Evolutionary conservation across 1,140 invertebrate genomes (phyloP).

Genomic region (Atta texana): DNA sequence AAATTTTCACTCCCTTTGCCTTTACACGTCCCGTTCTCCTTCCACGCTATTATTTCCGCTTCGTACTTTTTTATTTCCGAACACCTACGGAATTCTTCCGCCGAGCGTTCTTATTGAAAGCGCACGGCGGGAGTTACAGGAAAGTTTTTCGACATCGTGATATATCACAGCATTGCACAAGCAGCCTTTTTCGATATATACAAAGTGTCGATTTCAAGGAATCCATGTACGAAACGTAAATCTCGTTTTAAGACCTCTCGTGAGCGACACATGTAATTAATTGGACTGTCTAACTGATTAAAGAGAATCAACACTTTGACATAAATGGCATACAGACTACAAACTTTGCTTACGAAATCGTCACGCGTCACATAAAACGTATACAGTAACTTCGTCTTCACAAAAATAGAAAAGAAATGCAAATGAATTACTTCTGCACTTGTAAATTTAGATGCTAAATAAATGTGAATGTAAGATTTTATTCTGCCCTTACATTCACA

Average conservation of each 20-base stretch:
- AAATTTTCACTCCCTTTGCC: constrained; percentile 65
- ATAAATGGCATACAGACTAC: neutral
- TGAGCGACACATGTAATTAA: constrained; percentile 49
- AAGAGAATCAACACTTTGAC: constrained; percentile 35
- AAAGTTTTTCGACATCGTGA: constrained; percentile 60
- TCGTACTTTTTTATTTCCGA: constrained; percentile 57
- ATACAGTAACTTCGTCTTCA: neutral
- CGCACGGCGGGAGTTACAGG: constrained; percentile 37
- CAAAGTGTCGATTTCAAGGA: constrained; percentile 52
- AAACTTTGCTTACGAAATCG: constrained; percentile 34
- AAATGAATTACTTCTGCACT: neutral
- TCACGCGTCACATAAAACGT: constrained; percentile 19
- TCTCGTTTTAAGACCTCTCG: constrained; percentile 8
- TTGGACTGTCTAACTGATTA: constrained; percentile 49
- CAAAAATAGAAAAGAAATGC: neutral
- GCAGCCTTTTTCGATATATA: constrained; percentile 21
- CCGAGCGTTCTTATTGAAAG: constrained; percentile 61
- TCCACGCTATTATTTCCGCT: constrained; percentile 42
- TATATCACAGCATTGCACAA: constrained; percentile 36
- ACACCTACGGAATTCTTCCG: constrained; percentile 61
- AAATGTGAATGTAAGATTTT: neutral
- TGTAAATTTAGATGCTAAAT: neutral
- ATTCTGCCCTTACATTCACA: neutral
- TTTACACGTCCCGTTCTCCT: constrained; percentile 1
- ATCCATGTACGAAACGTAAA: constrained; percentile 26